A percentile compares a stretch with the other conserved stretches of the same genome.
phyloP scores from a whole-genome alignment of 2,113 vertebrate genomes.

The Psammodynastes pulverulentus region DNA sequence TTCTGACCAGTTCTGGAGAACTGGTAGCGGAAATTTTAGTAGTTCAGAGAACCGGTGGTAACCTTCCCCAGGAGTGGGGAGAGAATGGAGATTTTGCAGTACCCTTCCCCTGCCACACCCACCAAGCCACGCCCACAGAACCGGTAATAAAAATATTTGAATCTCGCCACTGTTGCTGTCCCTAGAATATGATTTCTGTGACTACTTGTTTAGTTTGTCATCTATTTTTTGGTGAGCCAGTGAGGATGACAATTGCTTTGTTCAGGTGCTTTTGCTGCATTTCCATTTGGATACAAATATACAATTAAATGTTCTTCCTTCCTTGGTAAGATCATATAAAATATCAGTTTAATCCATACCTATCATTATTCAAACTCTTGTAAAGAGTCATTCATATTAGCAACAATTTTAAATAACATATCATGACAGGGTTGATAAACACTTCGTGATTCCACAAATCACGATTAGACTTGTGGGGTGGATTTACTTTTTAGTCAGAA shows the following conservation, averaged over 20 bases:
- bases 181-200: neutral
- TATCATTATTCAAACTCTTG: neutral
- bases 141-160: too few species aligned
- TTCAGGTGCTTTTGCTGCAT: neutral
- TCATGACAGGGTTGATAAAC: neutral
- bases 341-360: neutral
- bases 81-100: too few species aligned
- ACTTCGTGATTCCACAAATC: neutral
- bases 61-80: too few species aligned
- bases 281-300: neutral
- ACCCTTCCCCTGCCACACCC: too few species aligned
- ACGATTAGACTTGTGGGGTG: neutral
- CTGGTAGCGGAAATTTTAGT: too few species aligned
- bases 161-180: too few species aligned
- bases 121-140: too few species aligned
- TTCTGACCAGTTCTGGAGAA: too few species aligned
- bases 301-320: neutral
- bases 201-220: neutral
- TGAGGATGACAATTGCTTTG: neutral
- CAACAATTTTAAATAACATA: neutral
- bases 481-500: neutral
- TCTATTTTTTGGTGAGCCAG: neutral
- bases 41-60: too few species aligned
- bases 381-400: neutral
- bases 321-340: neutral